Evolutionary conservation across 2,113 vertebrate species (phyloP), one percentile per base, ranked within the genome.

Genomic region (Sylvilagus bachmani): DNA sequence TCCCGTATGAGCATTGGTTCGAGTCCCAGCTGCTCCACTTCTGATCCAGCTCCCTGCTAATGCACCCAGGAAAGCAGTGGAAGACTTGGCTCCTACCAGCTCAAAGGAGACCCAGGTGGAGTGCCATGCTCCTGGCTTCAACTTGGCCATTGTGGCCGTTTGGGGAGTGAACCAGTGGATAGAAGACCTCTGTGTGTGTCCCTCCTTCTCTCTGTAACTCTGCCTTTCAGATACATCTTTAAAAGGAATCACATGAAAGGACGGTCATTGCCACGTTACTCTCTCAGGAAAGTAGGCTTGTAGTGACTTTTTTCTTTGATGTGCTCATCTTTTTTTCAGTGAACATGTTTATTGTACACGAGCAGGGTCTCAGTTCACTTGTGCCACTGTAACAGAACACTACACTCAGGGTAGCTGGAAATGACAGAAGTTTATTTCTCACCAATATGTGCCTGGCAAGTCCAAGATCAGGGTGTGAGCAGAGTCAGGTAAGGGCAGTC

Each of bases 251-350:
- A 25, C 27, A 90, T 62, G 51, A 78, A 89, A 94, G 17, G 19
- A 33, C 61, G 17, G 8, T 75, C 33, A 62, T 44, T 44, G 44
- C 21, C 49, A 24, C 58, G 44, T 64, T 80, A 12, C 22, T 75
- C 11, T 91, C 61, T 86, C 19, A 75, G 29, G 92, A 89, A 64
- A 24, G 62, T 81, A 5, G 2, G 61, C 81, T 95, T 90, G 77
- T 77, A 36, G 22, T 69, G 62, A 75, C 53, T 85, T 67, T 53
- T 86, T 70, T 44, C 22, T 12, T 75, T 36, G 89, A 38, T 58
- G 29, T 67, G n/a, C 21, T 70, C 3, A 67, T 31, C 83, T 77
- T 75, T 75, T 91, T 67, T 69, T 78, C 44, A 77, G 25, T 79
- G 29, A 74, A 55, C 77, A 66, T 44, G 12, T 79, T 86, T 24